Evolutionary conservation across 2,888 invertebrate species (phyloP).

Genomic region (Quadroppia sp.): DNA sequence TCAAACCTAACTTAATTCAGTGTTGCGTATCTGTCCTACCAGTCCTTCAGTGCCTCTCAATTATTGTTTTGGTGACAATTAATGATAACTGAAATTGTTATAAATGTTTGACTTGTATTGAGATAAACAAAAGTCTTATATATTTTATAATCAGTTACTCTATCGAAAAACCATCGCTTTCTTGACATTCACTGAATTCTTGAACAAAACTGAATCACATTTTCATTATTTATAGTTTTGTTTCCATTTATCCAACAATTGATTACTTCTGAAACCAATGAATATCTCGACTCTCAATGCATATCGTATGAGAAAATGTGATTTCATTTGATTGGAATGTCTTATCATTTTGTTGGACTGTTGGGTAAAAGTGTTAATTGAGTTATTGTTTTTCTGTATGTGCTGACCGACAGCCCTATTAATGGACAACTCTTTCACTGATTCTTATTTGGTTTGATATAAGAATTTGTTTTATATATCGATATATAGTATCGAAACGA

Average conservation of each 20-base stretch:
- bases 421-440: neutral
- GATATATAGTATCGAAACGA: neutral
- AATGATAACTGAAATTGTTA: slow-evolving; percentile 2
- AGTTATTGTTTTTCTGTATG: too few relatives aligned
- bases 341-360: too few relatives aligned
- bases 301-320: too few relatives aligned
- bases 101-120: neutral
- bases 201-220: neutral
- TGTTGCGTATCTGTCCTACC: slow-evolving; percentile 2
- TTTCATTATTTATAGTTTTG: too few relatives aligned
- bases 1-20: neutral
- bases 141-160: neutral
- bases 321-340: too few relatives aligned
- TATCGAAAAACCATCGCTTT: neutral
- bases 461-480: neutral
- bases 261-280: too few relatives aligned
- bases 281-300: too few relatives aligned
- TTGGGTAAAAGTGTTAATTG: too few relatives aligned
- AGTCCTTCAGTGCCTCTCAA: neutral
- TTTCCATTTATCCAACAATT: too few relatives aligned
- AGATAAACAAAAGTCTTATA: too few relatives aligned
- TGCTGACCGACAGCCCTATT: neutral
- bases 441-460: neutral
- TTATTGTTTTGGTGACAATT: too few relatives aligned
- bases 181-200: neutral